Base-by-base conservation (phyloP, 92 coral and sea anemone genomes). In the Epizoanthus scotinus region DNA sequence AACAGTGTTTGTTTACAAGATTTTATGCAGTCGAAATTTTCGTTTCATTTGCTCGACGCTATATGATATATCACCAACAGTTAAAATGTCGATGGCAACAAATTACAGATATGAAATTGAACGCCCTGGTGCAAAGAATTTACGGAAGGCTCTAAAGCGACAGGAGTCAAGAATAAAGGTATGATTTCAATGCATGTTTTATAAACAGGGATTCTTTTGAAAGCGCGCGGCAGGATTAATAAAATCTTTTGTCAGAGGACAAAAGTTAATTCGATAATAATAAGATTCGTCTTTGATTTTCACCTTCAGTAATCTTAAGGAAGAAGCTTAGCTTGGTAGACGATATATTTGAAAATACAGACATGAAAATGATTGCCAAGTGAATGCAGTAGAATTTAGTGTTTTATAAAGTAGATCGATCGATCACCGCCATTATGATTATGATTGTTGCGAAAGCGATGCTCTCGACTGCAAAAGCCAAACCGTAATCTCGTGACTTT, bases 81-180 rank as follows among this genome's bases (percentile, higher is more conserved):
- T 26, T 58, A 93, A 85, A 72, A 95, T 95, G 99, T 95, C 99
- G 81, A 95, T 93, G 98, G 81, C 94, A 55, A 95, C 99, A 53
- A 93, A 90, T 63, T 95, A 90, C 44, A 84, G 99, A 60, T 95
- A 91, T 70, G 99, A 95, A 79, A 84, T 95, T 38, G 98, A 91
- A 53, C 88, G 94, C 3, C 99, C 99, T n/a, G 91, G 97, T 61
- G 94, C 94, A 21, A 93, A 95, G 74, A 88, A 86, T 52, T 79
- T 95, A 2, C 83, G 93, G 21, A 95, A 95, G 68, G 99, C 98
- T 22, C 71, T 95, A 10, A 84, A 92, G 83, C 72, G 98, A 83
- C 99, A 95, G 66, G 91, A 93, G 42, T 88, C 91, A 56, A 81
- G 99, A 79, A 93, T 95, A 17, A 91, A 90, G 96, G 99, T 95